Evolutionary conservation across 2,888 invertebrate genomes (phyloP).

Genomic region (Eubasilissa splendida): DNA sequence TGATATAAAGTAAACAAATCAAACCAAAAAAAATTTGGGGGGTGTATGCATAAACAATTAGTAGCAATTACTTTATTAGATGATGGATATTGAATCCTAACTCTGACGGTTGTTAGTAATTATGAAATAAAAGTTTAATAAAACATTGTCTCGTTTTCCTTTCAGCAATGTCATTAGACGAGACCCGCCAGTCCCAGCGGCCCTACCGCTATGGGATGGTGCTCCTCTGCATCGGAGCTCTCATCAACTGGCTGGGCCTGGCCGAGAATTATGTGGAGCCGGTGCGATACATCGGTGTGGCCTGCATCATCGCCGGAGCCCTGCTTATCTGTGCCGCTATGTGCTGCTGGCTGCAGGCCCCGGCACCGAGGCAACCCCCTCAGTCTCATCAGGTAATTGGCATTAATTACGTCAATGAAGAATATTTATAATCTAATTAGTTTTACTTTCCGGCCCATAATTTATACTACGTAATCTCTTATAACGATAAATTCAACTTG

Average conservation of each 20-base stretch:
- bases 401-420: neutral
- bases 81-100: no score
- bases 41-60: no score
- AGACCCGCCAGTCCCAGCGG: slow-evolving; percentile 78
- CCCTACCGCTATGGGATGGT: slow-evolving; percentile 82
- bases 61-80: no score
- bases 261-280: slow-evolving; percentile 83
- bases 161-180: slow-evolving; percentile 78
- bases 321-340: slow-evolving; percentile 82
- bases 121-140: no score
- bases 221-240: slow-evolving; percentile 79
- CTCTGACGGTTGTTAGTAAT: no score
- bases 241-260: slow-evolving; percentile 83
- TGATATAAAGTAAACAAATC: no score
- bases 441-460: neutral
- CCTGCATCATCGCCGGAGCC: slow-evolving; percentile 82
- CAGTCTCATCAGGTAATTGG: slow-evolving; percentile 66
- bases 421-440: neutral
- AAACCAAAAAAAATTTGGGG: no score
- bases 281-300: slow-evolving; percentile 81
- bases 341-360: slow-evolving; percentile 81
- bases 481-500: no score
- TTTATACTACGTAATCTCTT: no score
- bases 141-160: neutral
- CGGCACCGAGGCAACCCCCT: slow-evolving; percentile 60